A percentile compares a stretch with the other conserved stretches of the same genome.
Evolutionary conservation across 2,888 invertebrate genomes (phyloP).

Genomic region (Drosophila cracens): DNA sequence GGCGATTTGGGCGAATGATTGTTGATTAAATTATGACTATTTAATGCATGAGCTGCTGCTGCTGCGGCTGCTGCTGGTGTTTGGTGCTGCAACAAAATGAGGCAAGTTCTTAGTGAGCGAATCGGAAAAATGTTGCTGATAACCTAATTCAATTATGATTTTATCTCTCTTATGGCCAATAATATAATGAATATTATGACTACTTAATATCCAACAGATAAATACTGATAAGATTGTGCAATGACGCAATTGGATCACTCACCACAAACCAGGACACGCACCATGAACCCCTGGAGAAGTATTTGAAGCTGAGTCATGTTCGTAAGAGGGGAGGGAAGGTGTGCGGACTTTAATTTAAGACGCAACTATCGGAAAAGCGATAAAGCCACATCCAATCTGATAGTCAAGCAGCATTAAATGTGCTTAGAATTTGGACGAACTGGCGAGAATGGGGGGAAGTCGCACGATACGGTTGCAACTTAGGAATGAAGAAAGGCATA

Average conservation of each 20-base stretch:
- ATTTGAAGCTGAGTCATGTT: not conserved
- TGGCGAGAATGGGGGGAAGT: not conserved
- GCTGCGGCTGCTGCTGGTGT: constrained; percentile 65
- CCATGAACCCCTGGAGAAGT: not conserved
- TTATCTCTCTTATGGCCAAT: constrained; percentile 2
- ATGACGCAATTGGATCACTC: constrained; percentile 2
- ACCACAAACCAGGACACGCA: not conserved
- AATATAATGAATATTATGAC: not conserved
- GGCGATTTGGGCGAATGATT: constrained; percentile 85
- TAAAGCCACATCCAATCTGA: not conserved
- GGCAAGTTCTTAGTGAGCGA: constrained; percentile 7
- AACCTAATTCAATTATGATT: not conserved
- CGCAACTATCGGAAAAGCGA: not conserved
- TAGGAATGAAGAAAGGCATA: not conserved
- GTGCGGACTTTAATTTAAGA: not conserved
- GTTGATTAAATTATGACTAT: constrained; percentile 85
- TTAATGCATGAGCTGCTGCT: constrained; percentile 84
- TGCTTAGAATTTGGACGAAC: not conserved
- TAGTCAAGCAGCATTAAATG: not conserved
- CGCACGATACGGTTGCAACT: not conserved
- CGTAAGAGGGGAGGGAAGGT: not conserved
- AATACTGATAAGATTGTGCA: constrained; percentile 12
- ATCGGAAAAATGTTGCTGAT: not conserved
- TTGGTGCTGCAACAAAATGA: constrained; percentile 77
- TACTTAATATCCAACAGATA: constrained; percentile 1